Percentiles rank a stretch among this genome's conserved stretches.
These are phyloP conservation scores for Atta colombica DNA, from an alignment of 1,140 invertebrate species.

Conservation along the genomic window DNA sequence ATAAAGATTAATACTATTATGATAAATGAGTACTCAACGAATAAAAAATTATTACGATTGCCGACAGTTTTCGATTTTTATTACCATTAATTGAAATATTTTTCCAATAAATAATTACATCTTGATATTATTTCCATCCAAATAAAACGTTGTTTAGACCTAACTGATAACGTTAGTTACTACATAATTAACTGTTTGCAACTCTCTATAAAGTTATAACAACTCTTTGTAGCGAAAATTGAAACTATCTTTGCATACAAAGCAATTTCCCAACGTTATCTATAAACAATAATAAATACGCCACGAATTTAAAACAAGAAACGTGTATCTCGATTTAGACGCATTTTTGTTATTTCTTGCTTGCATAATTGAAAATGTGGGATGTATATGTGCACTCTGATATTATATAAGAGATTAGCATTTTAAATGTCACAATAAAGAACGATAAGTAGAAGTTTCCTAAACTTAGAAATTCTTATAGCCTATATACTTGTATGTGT, in stretches of 20 bases:
- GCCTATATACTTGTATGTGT: no score
- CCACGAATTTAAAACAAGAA: background rate
- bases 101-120: background rate
- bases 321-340: background rate
- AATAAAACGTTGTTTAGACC: no score
- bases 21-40: background rate
- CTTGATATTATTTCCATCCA: no score
- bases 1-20: background rate
- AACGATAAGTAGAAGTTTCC: background rate
- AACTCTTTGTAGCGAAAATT: background rate
- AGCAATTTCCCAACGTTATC: constrained; percentile 1
- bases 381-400: background rate
- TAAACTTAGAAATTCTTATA: background rate
- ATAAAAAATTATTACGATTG: background rate
- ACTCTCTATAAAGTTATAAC: background rate
- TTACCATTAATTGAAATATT: background rate
- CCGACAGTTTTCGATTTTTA: background rate
- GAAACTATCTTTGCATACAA: background rate
- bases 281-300: background rate
- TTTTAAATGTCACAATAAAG: constrained; percentile 15
- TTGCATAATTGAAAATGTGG: constrained; percentile 9
- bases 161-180: background rate
- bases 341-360: constrained; percentile 2
- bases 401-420: constrained; percentile 9
- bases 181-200: background rate